Base-by-base conservation (phyloP, 2,888 invertebrate genomes). In the Patella ulyssiponensis region DNA sequence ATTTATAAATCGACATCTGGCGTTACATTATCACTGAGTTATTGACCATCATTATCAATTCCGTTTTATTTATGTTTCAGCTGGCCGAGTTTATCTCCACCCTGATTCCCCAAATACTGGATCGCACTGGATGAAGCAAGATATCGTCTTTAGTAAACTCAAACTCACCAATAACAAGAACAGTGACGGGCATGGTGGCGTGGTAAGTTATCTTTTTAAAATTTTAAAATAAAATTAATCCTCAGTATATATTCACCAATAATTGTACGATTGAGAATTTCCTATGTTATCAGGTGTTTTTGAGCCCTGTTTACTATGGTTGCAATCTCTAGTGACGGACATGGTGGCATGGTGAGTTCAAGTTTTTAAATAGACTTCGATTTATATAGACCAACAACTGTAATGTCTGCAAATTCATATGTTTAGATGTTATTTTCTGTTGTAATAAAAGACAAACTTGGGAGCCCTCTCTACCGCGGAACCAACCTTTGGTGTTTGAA, bases 91-190 rank as follows among this genome's bases (percentile, higher is more conserved):
- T 2, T 92, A 92, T 83, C 84, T 92, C 1, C 92, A 92, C 79
- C 92, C 92, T 0, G 92, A 92, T 81, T 91, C 92, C 0, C 92
- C 92, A 1, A 91, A 92, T 79, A 84, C 89, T 4, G 93, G 93
- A 0, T 85, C 88, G 7, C 90, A 91, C 77, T 93, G 92, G 92
- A 92, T 91, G 91, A 91, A 91, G 20, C 91, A 92, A 73, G 91
- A 90, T 69, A 88, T 92, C 23, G 86, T 89, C 70, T 93, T 93
- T 83, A 91, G 92, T 78, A 92, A 92, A 79, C 88, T 93, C 23
- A 93, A 93, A 82, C 86, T 93, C 69, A 92, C 92, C 74, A 93
- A 93, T 87, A 92, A 92, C 82, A 88, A 89, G 72, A 86, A 82
- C 76, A 84, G 80, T 54, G 84, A 87, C 69, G 51, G 54, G 15